A percentile compares a stretch with the other conserved stretches of the same genome.
Evolutionary conservation across 2,113 vertebrate genomes (phyloP).

Genomic region (Ursus arctos): DNA sequence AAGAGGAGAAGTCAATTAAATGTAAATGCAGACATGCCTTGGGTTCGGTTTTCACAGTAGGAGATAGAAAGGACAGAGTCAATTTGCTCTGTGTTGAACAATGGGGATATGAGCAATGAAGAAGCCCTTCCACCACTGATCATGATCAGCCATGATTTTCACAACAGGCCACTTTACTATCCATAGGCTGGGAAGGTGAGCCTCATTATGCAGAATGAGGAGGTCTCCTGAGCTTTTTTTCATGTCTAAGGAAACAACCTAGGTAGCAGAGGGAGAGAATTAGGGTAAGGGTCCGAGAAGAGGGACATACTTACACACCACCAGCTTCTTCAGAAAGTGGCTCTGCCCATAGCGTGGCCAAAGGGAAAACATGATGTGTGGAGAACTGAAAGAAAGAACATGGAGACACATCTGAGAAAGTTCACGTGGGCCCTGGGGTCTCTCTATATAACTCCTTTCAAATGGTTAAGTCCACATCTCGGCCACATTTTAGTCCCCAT

Average conservation of each 20-base stretch:
- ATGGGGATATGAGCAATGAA: neutral
- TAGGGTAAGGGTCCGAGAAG: neutral
- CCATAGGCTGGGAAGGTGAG: neutral
- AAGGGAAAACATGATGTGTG: constrained; percentile 97
- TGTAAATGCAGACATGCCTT: neutral
- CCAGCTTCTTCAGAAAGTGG: constrained; percentile 94
- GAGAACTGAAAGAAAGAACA: constrained; percentile 92
- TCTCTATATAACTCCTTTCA: neutral
- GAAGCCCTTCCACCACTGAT: neutral
- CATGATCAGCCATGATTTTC: neutral
- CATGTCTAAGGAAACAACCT: neutral
- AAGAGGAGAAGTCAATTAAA: neutral
- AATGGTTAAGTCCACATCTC: neutral
- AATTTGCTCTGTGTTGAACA: neutral
- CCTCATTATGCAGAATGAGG: neutral
- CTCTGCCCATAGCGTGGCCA: constrained; percentile 98
- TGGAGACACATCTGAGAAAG: neutral
- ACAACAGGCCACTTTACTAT: neutral
- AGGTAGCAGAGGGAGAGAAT: neutral
- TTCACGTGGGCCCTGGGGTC: neutral
- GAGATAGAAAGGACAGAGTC: neutral
- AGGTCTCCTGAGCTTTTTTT: neutral
- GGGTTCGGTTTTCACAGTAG: neutral
- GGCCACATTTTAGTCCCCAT: rapidly evolving
- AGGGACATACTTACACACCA: constrained; percentile 91